Evolutionary conservation across 2,113 vertebrate species (phyloP), one percentile per base, ranked within the genome.

Genomic region (Gymnorhina tibicen): DNA sequence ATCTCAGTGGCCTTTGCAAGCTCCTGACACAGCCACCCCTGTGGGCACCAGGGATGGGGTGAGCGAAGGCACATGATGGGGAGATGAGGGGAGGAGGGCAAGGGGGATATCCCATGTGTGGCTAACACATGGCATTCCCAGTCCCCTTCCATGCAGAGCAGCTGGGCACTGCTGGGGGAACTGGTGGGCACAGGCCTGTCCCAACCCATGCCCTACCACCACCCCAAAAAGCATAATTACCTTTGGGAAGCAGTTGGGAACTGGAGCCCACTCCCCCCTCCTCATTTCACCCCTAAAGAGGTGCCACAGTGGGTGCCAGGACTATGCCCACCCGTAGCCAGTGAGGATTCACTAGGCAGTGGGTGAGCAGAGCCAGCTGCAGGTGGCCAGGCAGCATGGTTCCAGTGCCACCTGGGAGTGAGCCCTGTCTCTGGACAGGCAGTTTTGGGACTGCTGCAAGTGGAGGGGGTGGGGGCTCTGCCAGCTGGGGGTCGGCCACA

Each of bases 401-500:
- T 35, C 53, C 85, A 81, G 50, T 32, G 1, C 11, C 5, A 75
- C 56, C 28, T 4, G 3, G 18, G 42, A 66, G 42, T 3, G 19
- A 79, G 32, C 28, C 42, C 56, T 15, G 1, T n/a, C 67, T 42
- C 76, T 53, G 56, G 47, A 47, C 50, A 47, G 39, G 33, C 11
- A 24, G 24, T 41, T 75, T 63, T 3, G 11, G 70, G 46, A 22
- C 37, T 24, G 32, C 23, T 14, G 5, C 5, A 12, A 47, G 23
- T 10, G 9, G 30, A 37, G 37, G 13, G 35, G 17, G 4, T 16
- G 7, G 28, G 19, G 53, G 24, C 49, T 80, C 63, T 68, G 33
- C 58, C 30, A 77, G 35, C 58, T 14, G 5, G 37, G 23, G 17
- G 11, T 62, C 3, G 1, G 44, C 30, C 17, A 10, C 1, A 1